These are phyloP conservation scores for Bradypus variegatus DNA, from an alignment of 2,797 vertebrate genomes.

Conservation along the genomic window DNA sequence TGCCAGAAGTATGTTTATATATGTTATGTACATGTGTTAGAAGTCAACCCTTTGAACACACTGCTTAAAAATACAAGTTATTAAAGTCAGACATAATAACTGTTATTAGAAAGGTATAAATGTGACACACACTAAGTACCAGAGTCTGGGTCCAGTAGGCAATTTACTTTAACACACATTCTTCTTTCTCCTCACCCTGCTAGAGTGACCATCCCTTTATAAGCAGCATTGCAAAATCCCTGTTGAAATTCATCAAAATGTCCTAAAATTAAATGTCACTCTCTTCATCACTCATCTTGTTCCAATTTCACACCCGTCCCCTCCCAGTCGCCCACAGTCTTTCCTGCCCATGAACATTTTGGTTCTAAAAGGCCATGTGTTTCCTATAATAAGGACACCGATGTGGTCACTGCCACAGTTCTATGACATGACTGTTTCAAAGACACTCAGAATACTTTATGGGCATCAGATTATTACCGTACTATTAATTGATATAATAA, in stretches of 20 bases:
- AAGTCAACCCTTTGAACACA: neutral
- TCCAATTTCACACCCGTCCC: neutral
- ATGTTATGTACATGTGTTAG: no score
- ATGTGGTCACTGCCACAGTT: neutral
- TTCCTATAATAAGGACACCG: neutral
- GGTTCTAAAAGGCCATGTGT: constrained; percentile 30
- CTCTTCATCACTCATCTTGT: neutral
- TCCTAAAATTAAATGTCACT: constrained; percentile 30
- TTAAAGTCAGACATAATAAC: neutral
- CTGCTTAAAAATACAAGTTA: neutral
- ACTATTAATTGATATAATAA: constrained; percentile 40
- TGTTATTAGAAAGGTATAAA: neutral
- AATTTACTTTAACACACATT: no score
- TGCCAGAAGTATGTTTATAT: neutral
- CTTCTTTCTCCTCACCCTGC: neutral
- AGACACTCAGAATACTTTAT: neutral
- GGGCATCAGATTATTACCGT: neutral
- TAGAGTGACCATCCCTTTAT: neutral
- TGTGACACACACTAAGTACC: neutral
- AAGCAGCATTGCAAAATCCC: neutral
- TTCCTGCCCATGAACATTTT: constrained; percentile 37
- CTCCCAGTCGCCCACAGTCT: constrained; percentile 38
- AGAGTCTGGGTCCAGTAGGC: neutral
- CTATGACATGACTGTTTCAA: constrained; percentile 23
- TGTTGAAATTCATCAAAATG: neutral